phyloP scores from a whole-genome alignment of 1,140 invertebrate species.

The Hypsibius dujardini region DNA sequence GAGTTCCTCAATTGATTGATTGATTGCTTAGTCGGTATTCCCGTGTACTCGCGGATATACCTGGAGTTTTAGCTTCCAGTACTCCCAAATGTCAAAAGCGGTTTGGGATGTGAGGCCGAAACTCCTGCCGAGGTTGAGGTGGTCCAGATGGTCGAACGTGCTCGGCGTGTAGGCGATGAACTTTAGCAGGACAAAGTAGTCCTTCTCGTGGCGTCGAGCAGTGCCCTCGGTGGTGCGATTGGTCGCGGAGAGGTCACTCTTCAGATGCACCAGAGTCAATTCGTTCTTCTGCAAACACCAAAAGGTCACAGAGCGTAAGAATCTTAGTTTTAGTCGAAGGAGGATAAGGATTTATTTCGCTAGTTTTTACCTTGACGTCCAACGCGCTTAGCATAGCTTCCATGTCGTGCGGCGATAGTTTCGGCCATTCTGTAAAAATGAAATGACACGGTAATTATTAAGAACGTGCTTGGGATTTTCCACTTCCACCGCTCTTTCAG shows the following conservation, averaged over 20 bases:
- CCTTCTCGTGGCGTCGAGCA: not conserved
- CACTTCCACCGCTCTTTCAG: too few relatives aligned
- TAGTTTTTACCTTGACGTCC: not conserved
- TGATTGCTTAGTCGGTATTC: too few relatives aligned
- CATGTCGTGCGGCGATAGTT: not conserved
- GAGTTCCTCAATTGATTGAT: too few relatives aligned
- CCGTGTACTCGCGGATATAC: not conserved
- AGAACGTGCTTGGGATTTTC: too few relatives aligned
- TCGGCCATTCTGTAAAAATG: not conserved
- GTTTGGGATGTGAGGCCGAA: not conserved
- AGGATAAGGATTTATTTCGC: too few relatives aligned
- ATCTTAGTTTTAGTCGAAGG: not conserved
- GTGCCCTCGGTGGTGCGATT: not conserved
- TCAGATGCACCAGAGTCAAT: not conserved
- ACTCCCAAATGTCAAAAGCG: constrained; percentile 11
- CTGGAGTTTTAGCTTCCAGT: constrained; percentile 7
- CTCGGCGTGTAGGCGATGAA: not conserved
- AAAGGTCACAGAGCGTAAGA: not conserved
- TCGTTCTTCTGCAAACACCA: constrained; percentile 2
- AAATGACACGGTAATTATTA: not conserved
- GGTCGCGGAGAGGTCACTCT: not conserved
- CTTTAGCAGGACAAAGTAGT: not conserved
- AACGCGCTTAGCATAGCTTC: not conserved
- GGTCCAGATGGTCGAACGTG: not conserved
- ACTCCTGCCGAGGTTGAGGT: not conserved